Conservation (phyloP, 92 coral and sea anemone genomes). For the Epizoanthus rinbou region DNA sequence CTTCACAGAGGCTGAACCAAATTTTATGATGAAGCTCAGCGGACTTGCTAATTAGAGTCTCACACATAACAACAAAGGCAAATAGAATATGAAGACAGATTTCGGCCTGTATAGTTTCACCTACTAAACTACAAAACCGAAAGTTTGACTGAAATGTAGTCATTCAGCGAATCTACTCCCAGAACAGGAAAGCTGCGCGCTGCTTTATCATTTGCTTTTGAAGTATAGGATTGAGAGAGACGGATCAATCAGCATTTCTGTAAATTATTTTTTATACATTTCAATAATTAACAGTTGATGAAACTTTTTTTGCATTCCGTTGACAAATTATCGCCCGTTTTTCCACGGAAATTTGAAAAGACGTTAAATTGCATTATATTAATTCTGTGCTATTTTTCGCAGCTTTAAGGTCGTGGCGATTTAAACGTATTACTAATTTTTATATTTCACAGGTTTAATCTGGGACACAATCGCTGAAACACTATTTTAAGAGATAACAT, state of each 20-base stretch:
- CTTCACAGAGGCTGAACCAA: conserved; percentile 15
- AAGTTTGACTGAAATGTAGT: conserved; percentile 2
- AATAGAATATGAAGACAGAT: not conserved
- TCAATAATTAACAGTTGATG: not conserved
- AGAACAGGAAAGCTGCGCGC: not conserved
- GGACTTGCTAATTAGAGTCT: not conserved
- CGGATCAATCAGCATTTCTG: not conserved
- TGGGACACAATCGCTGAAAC: not conserved
- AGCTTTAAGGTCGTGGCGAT: not conserved
- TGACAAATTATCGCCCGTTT: not conserved
- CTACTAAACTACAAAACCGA: not conserved
- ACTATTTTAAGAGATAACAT: conserved; percentile 23
- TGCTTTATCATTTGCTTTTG: not conserved
- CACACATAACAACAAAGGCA: not conserved
- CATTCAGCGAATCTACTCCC: not conserved
- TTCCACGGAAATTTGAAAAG: not conserved
- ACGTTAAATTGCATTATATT: not conserved
- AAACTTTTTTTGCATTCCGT: not conserved
- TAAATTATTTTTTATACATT: conserved; percentile 3
- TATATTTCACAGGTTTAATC: conserved; percentile 18
- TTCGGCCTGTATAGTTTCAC: conserved; percentile 5
- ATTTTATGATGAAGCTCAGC: not conserved
- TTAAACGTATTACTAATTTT: not conserved
- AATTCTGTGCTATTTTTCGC: not conserved
- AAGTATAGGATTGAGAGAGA: not conserved